Percentiles rank a stretch among this genome's conserved stretches.
These are phyloP conservation scores for Neodiprion virginianus DNA, from an alignment of 1,140 invertebrate species.

Conservation along the genomic window DNA sequence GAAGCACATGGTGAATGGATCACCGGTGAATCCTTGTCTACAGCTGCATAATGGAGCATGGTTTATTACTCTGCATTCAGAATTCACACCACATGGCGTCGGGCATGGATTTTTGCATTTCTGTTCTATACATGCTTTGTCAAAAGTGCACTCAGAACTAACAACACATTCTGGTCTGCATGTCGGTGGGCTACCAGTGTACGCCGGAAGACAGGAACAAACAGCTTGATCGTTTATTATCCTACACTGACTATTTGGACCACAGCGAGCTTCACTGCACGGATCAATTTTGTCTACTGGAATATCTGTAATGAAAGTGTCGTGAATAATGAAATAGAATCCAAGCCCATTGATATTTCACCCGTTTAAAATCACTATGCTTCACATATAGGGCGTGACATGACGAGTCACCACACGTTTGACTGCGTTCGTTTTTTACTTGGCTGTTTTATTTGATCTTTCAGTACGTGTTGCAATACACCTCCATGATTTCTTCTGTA, in stretches of 20 bases:
- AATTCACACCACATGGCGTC: conserved; percentile 58
- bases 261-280: conserved; percentile 66
- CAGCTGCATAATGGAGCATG: conserved; percentile 68
- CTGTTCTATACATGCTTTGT: conserved; percentile 60
- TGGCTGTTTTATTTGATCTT: too few relatives aligned
- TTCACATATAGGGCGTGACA: background rate
- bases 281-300: conserved; percentile 55
- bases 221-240: conserved; percentile 66
- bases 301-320: conserved; percentile 57
- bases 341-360: conserved; percentile 19
- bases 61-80: conserved; percentile 63
- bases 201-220: conserved; percentile 67
- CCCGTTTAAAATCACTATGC: too few relatives aligned
- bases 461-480: too few relatives aligned
- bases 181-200: conserved; percentile 60
- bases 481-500: too few relatives aligned
- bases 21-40: conserved; percentile 60
- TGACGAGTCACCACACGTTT: too few relatives aligned
- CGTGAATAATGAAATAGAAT: conserved; percentile 42
- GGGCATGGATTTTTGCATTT: conserved; percentile 65
- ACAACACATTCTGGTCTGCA: conserved; percentile 64
- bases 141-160: conserved; percentile 68
- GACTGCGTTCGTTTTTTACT: too few relatives aligned
- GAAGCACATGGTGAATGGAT: conserved; percentile 65
- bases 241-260: conserved; percentile 68